Base-by-base conservation (phyloP, 1,140 invertebrate genomes). In the Vanessa tameamea region DNA sequence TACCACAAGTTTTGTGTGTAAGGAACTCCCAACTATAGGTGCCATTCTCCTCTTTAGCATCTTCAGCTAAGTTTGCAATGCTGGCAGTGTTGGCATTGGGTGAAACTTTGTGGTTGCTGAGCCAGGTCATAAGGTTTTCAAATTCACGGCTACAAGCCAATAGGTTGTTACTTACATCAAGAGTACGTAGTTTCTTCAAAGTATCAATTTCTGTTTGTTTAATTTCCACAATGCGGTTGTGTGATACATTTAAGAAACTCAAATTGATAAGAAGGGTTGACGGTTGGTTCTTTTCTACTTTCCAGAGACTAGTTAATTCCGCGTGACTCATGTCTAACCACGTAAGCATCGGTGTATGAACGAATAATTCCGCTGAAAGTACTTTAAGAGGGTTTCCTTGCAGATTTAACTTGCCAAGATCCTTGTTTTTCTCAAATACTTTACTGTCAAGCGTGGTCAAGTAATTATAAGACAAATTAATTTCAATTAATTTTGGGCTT, bases 401-500 rank as follows among this genome's bases (percentile, higher is more conserved):
- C 53, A 97, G 91, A 83, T 94, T 95, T 2, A 97, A 81, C 86
- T 95, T 96, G 8, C 90, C 93, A 64, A 97, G 86, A 53, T 94
- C 93, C 48, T 88, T 93, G 77, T 95, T 95, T 77, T 94, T 82
- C 78, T 91, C 86, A 82, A 97, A 96, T 70, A 95, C 92, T 64
- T 94, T 89, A 3, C 88, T 86, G n/a, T 95, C 93, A 23, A 96
- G 81, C 11, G 87, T 87, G 0, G 84, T 82, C 20, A 97, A 93
- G 57, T 93, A 78, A 78, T 97, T 97, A 74, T 95, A 93, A n/a
- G 96, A 95, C 6, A 96, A 87, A 83, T 96, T 95, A 51, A 97
- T 87, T 59, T 95, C 94, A 14, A 94, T 93, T 0, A 97, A 86
- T 74, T 95, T 94, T 3, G 91, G 93, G 7, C 94, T 87, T 65